These are phyloP conservation scores for Poecile montanus DNA, from an alignment of 2,797 vertebrate genomes.

Conservation along the genomic window DNA sequence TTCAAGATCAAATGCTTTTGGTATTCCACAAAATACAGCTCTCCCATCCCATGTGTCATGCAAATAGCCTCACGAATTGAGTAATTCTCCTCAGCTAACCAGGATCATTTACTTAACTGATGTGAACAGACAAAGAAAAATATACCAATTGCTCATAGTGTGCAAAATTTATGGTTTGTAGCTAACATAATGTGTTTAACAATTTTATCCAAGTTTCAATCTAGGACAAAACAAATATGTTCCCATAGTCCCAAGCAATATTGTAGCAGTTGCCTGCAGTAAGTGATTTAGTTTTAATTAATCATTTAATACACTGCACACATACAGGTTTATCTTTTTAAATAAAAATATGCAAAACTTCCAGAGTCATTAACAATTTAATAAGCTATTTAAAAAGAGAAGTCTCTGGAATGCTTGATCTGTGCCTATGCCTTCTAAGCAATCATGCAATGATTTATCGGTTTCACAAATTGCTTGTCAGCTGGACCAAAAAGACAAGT, in stretches of 20 bases:
- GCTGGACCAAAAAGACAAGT: not conserved
- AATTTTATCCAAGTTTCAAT: conserved; percentile 70
- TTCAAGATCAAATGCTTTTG: conserved; percentile 14
- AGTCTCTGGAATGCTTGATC: conserved; percentile 62
- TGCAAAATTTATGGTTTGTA: conserved; percentile 58
- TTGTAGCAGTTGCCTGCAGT: conserved; percentile 50
- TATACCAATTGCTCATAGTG: conserved; percentile 18
- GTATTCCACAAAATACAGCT: not conserved
- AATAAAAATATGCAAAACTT: conserved; percentile 70
- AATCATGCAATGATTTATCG: not conserved
- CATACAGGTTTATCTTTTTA: conserved; percentile 69
- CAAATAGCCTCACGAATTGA: conserved; percentile 14
- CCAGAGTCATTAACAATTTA: conserved; percentile 69
- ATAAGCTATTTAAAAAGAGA: conserved; percentile 71
- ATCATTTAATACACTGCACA: conserved; percentile 70
- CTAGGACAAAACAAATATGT: conserved; percentile 75
- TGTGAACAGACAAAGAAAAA: conserved; percentile 64
- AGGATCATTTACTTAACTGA: conserved; percentile 62
- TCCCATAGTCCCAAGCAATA: conserved; percentile 67
- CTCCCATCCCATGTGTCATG: conserved; percentile 15
- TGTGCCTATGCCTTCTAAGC: conserved; percentile 4
- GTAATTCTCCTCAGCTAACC: conserved; percentile 30
- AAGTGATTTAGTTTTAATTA: conserved; percentile 73
- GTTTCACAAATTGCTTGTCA: conserved; percentile 40
- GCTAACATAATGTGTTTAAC: conserved; percentile 59